Evolutionary conservation across 1,140 invertebrate genomes (phyloP), one percentile per base, ranked within the genome.

Genomic region (Drosophila orena): DNA sequence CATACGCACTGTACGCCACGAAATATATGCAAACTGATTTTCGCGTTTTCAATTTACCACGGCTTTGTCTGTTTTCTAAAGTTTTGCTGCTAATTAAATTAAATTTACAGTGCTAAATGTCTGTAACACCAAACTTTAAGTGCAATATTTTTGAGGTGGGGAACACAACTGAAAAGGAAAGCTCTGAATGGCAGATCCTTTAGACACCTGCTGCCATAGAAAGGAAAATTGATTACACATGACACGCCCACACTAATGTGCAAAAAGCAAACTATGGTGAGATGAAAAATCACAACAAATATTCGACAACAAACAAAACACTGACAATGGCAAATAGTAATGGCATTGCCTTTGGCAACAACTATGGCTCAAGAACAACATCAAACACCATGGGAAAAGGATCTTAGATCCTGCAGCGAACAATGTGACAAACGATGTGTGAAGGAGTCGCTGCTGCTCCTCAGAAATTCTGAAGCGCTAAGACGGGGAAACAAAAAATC

Each of bases 211-310:
- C 53, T 58, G 53, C 72, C 68, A 35, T 2, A 27, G 24, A 27
- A 42, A 55, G 40, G 49, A 58, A 65, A 88, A 88, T 88, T 88
- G 84, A 88, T 88, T 89, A 84, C 84, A 90, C 71, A 55, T 70
- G 77, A 62, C 81, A 89, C 84, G 79, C 84, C 55, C 81, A 49
- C 61, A 77, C 56, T 70, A 60, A 65, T 72, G 46, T 57, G 59
- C 50, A 80, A 83, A 72, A 59, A 66, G 52, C 75, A 59, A 78
- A 56, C 59, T 58, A 52, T 49, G 34, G 69, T 73, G 61, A 79
- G 84, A 89, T 88, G 84, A 88, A 88, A 88, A 88, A 88, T 89
- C 88, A 84, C 84, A 88, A 89, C 79, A 88, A 89, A 84, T 89
- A 88, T 83, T 84, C 52, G 79, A 70, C 79, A 88, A 70, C 76